phyloP scores from a whole-genome alignment of 1,140 invertebrate species.

The Drosophila orena region DNA sequence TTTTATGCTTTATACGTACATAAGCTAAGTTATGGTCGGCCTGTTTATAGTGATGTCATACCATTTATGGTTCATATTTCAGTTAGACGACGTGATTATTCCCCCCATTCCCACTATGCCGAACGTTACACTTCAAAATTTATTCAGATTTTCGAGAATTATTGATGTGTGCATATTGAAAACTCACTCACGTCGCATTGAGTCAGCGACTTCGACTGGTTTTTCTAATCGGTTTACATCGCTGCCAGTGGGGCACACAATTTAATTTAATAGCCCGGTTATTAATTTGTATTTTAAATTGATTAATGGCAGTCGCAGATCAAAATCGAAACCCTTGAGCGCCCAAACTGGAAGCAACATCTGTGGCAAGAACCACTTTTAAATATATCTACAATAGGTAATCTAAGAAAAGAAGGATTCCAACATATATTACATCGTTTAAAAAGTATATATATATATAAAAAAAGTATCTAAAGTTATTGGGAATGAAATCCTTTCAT shows the following conservation, averaged over 20 bases:
- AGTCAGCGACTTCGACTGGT: constrained; percentile 45
- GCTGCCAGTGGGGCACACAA: constrained; percentile 25
- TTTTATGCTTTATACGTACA: constrained; percentile 35
- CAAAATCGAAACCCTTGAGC: constrained; percentile 3
- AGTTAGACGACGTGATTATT: constrained; percentile 73
- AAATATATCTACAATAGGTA: background rate
- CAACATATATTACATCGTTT: too few species aligned
- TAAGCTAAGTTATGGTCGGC: constrained; percentile 69
- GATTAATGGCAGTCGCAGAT: constrained; percentile 33
- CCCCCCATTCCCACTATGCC: background rate
- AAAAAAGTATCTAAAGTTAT: too few species aligned
- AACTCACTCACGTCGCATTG: constrained; percentile 64
- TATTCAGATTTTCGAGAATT: constrained; percentile 41
- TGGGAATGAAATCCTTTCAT: too few species aligned
- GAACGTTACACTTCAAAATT: constrained; percentile 49
- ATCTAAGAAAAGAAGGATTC: too few species aligned
- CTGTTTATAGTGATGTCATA: constrained; percentile 76
- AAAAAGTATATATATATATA: too few species aligned
- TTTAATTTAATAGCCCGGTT: constrained; percentile 39
- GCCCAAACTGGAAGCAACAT: background rate
- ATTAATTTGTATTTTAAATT: constrained; percentile 40
- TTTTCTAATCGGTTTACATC: constrained; percentile 34
- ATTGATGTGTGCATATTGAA: constrained; percentile 52
- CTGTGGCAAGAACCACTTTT: background rate
- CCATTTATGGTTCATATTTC: constrained; percentile 81